phyloP scores from a whole-genome alignment of 1,140 invertebrate species.

The Asbolus verrucosus region DNA sequence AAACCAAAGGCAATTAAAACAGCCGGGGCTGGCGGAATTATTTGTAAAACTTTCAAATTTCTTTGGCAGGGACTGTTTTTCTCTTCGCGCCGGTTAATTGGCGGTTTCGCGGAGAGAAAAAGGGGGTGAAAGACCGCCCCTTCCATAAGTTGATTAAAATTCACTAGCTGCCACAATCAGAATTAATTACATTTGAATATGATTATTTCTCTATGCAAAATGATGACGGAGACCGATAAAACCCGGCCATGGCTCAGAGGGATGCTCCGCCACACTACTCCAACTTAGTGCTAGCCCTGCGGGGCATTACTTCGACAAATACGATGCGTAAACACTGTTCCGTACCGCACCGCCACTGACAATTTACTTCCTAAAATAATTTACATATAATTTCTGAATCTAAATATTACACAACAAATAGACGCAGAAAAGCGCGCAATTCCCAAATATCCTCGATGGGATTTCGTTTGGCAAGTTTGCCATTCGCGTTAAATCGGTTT shows the following conservation, averaged over 20 bases:
- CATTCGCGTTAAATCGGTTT: no score
- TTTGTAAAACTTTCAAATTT: slow-evolving; percentile 47
- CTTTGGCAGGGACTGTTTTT: slow-evolving; percentile 16
- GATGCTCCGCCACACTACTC: neutral
- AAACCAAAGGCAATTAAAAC: slow-evolving; percentile 34
- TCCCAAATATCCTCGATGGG: no score
- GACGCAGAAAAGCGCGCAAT: no score
- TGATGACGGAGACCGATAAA: slow-evolving; percentile 25
- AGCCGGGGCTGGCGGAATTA: slow-evolving; percentile 37
- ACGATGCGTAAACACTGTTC: slow-evolving; percentile 26
- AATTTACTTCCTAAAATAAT: slow-evolving; percentile 20
- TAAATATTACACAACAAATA: slow-evolving; percentile 2
- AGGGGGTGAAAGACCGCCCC: neutral
- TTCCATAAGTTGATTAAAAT: slow-evolving; percentile 53
- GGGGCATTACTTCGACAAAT: slow-evolving; percentile 13
- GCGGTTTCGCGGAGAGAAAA: slow-evolving; percentile 13
- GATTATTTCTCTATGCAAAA: slow-evolving; percentile 52
- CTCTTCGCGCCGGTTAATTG: slow-evolving; percentile 28
- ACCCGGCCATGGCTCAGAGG: slow-evolving; percentile 27
- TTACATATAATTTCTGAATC: slow-evolving; percentile 13
- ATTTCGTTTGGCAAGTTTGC: no score
- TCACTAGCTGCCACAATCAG: slow-evolving; percentile 52
- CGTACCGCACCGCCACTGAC: neutral
- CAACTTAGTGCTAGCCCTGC: neutral
- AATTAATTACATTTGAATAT: slow-evolving; percentile 57